Evolutionary conservation across 2,888 invertebrate species (phyloP).

Genomic region (Alcis repandata): DNA sequence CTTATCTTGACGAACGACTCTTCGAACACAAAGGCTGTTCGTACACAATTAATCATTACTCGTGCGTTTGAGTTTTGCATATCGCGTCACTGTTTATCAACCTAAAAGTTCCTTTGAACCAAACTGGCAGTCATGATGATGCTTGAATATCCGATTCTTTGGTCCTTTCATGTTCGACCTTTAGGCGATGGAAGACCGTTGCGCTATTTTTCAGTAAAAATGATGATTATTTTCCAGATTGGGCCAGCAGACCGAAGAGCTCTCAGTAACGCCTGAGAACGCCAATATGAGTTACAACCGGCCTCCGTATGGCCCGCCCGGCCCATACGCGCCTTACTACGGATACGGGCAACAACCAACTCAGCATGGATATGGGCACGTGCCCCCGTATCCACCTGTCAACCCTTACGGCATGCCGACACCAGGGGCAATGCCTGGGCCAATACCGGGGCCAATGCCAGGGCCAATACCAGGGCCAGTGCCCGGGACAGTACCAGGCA

Average conservation of each 20-base stretch:
- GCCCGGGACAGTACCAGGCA: conserved; percentile 47
- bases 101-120: too few relatives aligned
- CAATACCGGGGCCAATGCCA: conserved; percentile 8
- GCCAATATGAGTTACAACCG: conserved; percentile 77
- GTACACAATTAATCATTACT: neutral
- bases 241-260: conserved; percentile 77
- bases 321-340: conserved; percentile 62
- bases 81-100: neutral
- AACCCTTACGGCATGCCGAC: conserved; percentile 74
- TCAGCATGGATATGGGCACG: conserved; percentile 62
- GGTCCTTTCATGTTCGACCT: too few relatives aligned
- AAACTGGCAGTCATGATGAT: too few relatives aligned
- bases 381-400: conserved; percentile 68
- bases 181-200: too few relatives aligned
- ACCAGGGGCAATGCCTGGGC: conserved; percentile 15
- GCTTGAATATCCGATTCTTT: too few relatives aligned
- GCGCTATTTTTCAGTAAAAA: neutral
- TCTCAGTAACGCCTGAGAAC: conserved; percentile 65
- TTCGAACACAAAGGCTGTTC: neutral
- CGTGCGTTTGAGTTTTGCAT: neutral
- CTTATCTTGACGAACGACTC: neutral
- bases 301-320: conserved; percentile 66
- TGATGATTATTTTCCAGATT: conserved; percentile 66
- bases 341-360: conserved; percentile 34
- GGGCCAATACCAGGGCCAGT: conserved; percentile 28